Evolutionary conservation across 2,797 vertebrate genomes (phyloP).

Genomic region (Glossophaga mutica): DNA sequence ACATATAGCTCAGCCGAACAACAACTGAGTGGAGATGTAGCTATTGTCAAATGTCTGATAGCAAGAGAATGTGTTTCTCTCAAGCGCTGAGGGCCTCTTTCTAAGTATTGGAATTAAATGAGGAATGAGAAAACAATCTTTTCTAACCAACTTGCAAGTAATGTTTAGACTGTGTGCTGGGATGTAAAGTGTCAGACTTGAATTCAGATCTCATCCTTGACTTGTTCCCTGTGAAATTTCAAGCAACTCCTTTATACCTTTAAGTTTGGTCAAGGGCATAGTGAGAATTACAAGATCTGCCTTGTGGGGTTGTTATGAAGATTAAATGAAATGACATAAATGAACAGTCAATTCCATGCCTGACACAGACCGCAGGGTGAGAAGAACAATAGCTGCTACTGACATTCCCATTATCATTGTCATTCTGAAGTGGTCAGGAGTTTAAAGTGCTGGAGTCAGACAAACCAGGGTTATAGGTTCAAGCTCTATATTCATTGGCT

Average conservation of each 20-base stretch:
- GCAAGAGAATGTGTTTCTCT: conserved; percentile 31
- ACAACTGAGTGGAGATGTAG: conserved; percentile 7
- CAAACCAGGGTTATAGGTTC: neutral
- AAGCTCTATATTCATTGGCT: neutral
- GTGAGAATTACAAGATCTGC: neutral
- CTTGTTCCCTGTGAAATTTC: neutral
- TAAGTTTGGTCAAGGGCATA: neutral
- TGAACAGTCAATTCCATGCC: neutral
- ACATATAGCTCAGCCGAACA: neutral
- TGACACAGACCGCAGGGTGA: neutral
- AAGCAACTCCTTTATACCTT: neutral
- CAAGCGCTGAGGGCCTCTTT: neutral
- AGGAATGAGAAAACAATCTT: neutral
- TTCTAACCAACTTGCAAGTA: neutral
- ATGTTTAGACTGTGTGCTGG: neutral
- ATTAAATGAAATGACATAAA: neutral
- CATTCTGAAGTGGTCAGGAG: neutral
- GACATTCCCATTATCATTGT: neutral
- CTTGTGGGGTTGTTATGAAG: neutral
- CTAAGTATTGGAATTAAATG: neutral
- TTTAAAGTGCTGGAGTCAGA: neutral
- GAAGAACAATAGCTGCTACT: neutral
- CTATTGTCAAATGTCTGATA: conserved; percentile 23
- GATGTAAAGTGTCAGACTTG: neutral
- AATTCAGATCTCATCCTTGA: neutral